Conservation (phyloP, 2,888 invertebrate species). For the Mythimna ferrago region DNA sequence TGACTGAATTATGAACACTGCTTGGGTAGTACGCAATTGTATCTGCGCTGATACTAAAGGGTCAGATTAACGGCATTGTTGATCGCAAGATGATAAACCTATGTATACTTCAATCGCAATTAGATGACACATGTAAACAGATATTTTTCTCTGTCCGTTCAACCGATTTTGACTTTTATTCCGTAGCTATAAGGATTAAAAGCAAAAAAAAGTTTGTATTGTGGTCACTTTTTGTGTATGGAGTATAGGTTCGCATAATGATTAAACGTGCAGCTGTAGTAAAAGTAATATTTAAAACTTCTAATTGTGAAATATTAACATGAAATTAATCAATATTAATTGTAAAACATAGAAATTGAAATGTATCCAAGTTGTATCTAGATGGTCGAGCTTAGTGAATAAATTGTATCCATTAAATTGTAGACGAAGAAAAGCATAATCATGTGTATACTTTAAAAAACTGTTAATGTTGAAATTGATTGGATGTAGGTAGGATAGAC, state of each 20-base stretch:
- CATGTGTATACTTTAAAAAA: constrained; percentile 34
- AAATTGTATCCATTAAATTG: constrained; percentile 22
- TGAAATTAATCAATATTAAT: constrained; percentile 30
- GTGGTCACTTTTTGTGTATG: too few species aligned
- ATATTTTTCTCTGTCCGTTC: too few species aligned
- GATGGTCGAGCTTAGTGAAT: constrained; percentile 24
- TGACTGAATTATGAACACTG: background rate
- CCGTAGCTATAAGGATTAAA: too few species aligned
- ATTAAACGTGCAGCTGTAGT: constrained; percentile 37
- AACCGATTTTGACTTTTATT: too few species aligned
- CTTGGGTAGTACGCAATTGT: background rate
- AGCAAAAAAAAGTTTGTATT: too few species aligned
- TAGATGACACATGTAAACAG: too few species aligned
- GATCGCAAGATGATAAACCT: too few species aligned
- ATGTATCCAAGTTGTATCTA: constrained; percentile 20
- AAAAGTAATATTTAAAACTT: constrained; percentile 3
- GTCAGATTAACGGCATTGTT: constrained; percentile 12
- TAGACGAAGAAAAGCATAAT: constrained; percentile 41
- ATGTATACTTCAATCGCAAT: too few species aligned
- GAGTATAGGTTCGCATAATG: background rate
- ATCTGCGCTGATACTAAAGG: background rate
- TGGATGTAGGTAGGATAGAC: constrained; percentile 48
- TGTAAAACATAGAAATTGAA: constrained; percentile 9
- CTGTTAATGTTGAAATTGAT: constrained; percentile 32
- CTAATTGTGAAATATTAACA: constrained; percentile 33